Conservation (phyloP, 2,113 vertebrate species). For the Megaptera novaeangliae region DNA sequence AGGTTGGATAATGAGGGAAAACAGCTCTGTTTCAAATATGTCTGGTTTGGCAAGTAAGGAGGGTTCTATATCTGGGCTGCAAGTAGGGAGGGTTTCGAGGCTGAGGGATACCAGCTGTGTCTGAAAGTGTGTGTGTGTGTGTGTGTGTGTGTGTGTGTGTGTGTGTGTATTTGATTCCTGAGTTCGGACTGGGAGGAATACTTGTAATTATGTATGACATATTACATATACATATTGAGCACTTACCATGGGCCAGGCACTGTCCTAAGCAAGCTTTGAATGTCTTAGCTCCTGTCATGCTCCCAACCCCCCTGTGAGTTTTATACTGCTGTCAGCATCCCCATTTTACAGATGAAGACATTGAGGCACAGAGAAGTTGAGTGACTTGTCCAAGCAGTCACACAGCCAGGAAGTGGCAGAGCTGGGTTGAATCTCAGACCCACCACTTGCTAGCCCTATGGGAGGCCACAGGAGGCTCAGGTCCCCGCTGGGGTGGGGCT, state of each 20-base stretch:
- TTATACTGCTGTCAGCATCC: background rate
- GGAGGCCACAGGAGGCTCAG: background rate
- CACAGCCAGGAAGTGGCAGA: background rate
- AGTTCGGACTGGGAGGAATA: background rate
- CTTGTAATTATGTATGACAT: background rate
- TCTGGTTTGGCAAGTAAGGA: constrained; percentile 2
- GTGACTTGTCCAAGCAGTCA: background rate
- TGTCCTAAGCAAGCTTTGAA: background rate
- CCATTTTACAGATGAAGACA: constrained; percentile 10
- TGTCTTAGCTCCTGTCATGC: background rate
- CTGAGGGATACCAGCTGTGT: background rate
- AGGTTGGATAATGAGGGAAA: background rate
- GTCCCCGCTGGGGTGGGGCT: background rate
- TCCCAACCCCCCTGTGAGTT: background rate
- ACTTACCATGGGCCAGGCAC: background rate
- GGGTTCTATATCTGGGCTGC: background rate
- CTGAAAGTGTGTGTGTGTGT: background rate
- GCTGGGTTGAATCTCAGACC: background rate
- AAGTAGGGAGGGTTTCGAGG: background rate
- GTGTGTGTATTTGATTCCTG: background rate
- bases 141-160: background rate
- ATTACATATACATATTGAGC: background rate
- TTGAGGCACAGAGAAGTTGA: background rate
- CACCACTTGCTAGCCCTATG: background rate
- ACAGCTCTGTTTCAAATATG: constrained; percentile 38